Base-by-base conservation (phyloP, 2,113 vertebrate genomes). In the Puma concolor region DNA sequence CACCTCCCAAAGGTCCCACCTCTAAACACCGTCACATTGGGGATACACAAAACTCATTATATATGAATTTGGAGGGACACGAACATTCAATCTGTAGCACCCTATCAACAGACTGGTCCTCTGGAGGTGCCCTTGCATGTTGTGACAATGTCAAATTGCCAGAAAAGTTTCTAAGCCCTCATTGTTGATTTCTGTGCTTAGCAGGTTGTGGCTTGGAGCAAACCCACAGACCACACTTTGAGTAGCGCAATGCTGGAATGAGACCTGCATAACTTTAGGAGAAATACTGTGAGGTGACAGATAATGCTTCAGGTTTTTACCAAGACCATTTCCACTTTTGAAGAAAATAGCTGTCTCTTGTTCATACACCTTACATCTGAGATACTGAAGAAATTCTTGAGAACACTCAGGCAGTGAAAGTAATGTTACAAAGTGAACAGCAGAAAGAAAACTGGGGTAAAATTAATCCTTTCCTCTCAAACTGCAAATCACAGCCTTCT, bases 241-340 rank as follows among this genome's bases (percentile, higher is more conserved):
- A 83, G 63, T 44, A 86, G 11, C 14, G 38, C 17, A 69, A 71
- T 27, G 57, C 66, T 95, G 13, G 57, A 79, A 95, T 76, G 67
- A 54, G 60, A 87, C 31, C 76, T 97, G 57, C 80, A 57, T 67
- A 89, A 82, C 57, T 92, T 92, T 50, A 94, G 77, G 41, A 95
- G 88, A 92, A 94, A 69, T 57, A 77, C 23, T 84, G 21, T 82
- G 77, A 31, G 52, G 66, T 79, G 38, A 44, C 17, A 95, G 52
- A 41, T 77, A 36, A 77, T 82, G 33, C 36, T 92, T 67, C 71
- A 48, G 19, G 57, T 85, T 91, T 57, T 76, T 7, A 52, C 77
- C 33, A 82, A 79, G 84, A 74, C 38, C 16, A 50, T 84, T 93
- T 80, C 38, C 14, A 85, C 25, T 67, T 44, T 38, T 88, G 38